Evolutionary conservation across 2,113 vertebrate genomes (phyloP), one percentile per base, ranked within the genome.

Genomic region (Cavia porcellus): DNA sequence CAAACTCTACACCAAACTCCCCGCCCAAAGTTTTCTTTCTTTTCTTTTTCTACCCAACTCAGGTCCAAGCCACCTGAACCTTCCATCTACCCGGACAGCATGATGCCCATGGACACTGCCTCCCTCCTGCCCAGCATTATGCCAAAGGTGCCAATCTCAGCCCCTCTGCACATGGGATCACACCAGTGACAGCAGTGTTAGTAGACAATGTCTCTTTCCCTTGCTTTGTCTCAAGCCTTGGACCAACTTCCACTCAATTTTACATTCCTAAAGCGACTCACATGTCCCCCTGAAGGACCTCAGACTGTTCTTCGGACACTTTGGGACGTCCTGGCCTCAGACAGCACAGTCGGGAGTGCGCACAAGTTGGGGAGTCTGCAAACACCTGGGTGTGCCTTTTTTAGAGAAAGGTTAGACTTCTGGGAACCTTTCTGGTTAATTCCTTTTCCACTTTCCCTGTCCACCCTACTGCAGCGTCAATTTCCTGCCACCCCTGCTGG

Each of bases 21-120:
- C 61, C 14, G 7, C 47, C 12, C 19, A 4, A 45, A 2, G 11
- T 35, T 15, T 35, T 35, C 57, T 59, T 30, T 38, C 17, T 66
- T 66, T 4, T 35, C 47, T 59, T 64, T 84, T 57, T 64, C 55
- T 79, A 77, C 82, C 70, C 70, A 92, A 59, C 59, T 96, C 89
- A 86, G 96, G 70, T 95, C 45, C 87, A 86, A 57, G 59, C 61
- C 94, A 92, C 93, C 80, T 95, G 64, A 96, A 88, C 25, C 92
- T 96, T 68, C 77, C 17, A 74, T 96, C 90, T 96, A 81, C 74
- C 66, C 92, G 47, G 47, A 9, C 9, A 9, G 47, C 47, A 50
- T 50, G 47, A 50, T 50, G 9, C 47, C 47, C 47, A 9, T 50
- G 47, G 47, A 50, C 47, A 7, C 47, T 50, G 47, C 47, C 47